These are phyloP conservation scores for Apamea crenata DNA, from an alignment of 2,888 invertebrate species.

Conservation along the genomic window DNA sequence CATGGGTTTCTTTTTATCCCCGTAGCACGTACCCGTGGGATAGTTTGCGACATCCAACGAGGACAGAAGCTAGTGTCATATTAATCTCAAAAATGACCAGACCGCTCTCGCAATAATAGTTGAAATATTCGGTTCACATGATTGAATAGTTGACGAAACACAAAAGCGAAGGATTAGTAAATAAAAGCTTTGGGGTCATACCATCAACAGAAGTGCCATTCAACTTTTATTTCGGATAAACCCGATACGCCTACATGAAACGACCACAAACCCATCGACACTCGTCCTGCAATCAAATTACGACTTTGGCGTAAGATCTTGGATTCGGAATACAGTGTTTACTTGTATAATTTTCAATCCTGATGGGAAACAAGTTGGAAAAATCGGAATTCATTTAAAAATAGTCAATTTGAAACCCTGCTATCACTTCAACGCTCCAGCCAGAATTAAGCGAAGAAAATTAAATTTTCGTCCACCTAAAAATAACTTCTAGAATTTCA, in stretches of 20 bases:
- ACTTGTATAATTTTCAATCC: neutral
- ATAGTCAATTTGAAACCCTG: neutral
- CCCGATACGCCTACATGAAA: constrained; percentile 14
- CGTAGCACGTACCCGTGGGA: too few relatives aligned
- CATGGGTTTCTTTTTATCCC: too few relatives aligned
- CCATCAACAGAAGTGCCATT: constrained; percentile 28
- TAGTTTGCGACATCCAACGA: too few relatives aligned
- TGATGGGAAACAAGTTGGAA: neutral
- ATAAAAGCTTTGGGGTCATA: constrained; percentile 23
- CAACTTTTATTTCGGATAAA: constrained; percentile 8
- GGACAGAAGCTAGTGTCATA: too few relatives aligned
- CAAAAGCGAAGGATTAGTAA: neutral
- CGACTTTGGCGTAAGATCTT: neutral
- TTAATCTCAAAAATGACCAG: too few relatives aligned
- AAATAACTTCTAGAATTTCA: constrained; percentile 40
- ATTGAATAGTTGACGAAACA: neutral
- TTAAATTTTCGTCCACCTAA: constrained; percentile 26
- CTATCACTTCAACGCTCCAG: neutral
- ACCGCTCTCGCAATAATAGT: neutral
- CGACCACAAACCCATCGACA: constrained; percentile 13
- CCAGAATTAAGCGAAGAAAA: constrained; percentile 7
- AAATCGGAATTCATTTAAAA: neutral
- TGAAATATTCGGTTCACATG: neutral
- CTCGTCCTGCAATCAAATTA: constrained; percentile 28
- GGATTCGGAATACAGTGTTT: neutral